Base-by-base conservation (phyloP, 1,140 invertebrate genomes). In the Arctopsyche grandis region DNA sequence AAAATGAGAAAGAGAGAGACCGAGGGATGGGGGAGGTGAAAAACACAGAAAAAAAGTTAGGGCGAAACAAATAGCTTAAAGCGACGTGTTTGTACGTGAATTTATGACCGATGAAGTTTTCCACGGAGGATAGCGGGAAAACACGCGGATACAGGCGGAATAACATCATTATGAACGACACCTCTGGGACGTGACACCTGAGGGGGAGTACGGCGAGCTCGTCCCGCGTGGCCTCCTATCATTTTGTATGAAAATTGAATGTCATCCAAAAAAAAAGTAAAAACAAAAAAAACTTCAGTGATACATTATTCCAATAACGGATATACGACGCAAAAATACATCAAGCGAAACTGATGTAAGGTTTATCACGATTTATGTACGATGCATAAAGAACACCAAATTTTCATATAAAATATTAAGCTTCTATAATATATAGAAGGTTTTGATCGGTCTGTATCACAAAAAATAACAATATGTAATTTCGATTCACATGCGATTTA, bases 91-190 rank as follows among this genome's bases (percentile, higher is more conserved):
- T 76, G 75, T 79, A 79, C 80, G 79, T 74, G 56, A 79, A 82
- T 82, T 82, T 82, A 82, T 77, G 77, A 73, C 69, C 56, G 76
- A 48, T 58, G 58, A 82, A 79, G 76, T 79, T 79, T 79, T 66
- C 70, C 73, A 43, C 14, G 58, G 75, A 73, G 78, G 63, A 74
- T 71, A 75, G 63, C 60, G 38, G 69, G 60, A 78, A 78, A 78
- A 78, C 46, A 79, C 74, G 78, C 43, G 77, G 75, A 80, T 56
- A 80, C 78, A 78, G 63, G 52, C 77, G 79, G 81, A 82, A 79
- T 82, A 80, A 80, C 81, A 79, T 82, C 79, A 82, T 82, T 80
- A 80, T 58, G 79, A 77, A 75, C 52, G 79, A 75, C 77, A 75
- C 79, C 79, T 76, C 76, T 44, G 81, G 79, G 77, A 76, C 66